Base-by-base conservation (phyloP, 2,888 invertebrate genomes). In the Lobophora halterata region DNA sequence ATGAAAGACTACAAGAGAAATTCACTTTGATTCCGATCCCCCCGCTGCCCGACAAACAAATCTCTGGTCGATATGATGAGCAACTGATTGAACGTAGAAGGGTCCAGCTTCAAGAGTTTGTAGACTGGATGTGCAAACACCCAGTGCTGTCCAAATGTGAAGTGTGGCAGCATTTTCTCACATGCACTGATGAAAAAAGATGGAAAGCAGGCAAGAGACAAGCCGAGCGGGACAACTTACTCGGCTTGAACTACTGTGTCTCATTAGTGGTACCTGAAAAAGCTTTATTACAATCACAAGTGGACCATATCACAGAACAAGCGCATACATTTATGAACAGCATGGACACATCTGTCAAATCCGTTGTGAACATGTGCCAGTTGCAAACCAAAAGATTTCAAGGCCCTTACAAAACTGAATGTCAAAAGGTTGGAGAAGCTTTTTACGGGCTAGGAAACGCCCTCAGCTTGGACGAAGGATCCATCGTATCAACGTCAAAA, bases 201-300 rank as follows among this genome's bases (percentile, higher is more conserved):
- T 99, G 99, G 99, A 99, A 99, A 83, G 91, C 91, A 27, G 99
- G 99, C 2, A 99, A 99, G 79, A 89, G 99, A 48, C 93, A 92
- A 76, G 98, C 99, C 0, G 99, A 99, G 79, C 95, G 94, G 64
- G 99, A 99, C 76, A 94, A 95, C 60, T 90, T 97, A 48, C 89
- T 95, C 55, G 97, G 97, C 3, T 94, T 95, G 13, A 95, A 94
- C 79, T 97, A 96, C 78, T 98, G 98, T 81, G 91, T 95, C 76
- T 94, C 95, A 44, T 90, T 99, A 59, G 92, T 93, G 55, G 94
- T 95, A 46, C 96, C 97, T 17, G 93, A 95, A 49, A 92, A 92
- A 64, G 91, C 93, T 52, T 88, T 96, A 55, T 70, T 95, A 45
- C 91, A 91, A 49, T 91, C 92, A 8, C 90, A 91, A 65, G 90